Evolutionary conservation across 2,113 vertebrate genomes (phyloP).

Genomic region (Hucho hucho): DNA sequence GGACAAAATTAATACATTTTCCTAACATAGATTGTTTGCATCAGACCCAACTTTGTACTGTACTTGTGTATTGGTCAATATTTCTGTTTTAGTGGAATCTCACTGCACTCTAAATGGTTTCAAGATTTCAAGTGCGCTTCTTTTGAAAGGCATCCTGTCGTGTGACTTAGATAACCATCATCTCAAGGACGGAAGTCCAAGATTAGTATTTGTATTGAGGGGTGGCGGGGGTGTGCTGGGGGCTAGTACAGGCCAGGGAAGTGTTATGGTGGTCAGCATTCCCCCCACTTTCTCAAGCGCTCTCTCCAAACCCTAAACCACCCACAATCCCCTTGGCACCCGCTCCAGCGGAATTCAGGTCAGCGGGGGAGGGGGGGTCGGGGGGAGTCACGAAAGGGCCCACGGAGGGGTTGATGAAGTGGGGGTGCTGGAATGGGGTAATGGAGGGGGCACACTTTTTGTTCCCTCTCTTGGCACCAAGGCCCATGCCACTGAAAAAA

Average conservation of each 20-base stretch:
- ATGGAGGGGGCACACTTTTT: constrained; percentile 27
- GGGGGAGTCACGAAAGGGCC: constrained; percentile 56
- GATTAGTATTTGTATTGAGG: neutral
- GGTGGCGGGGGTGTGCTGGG: neutral
- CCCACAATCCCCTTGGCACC: constrained; percentile 59
- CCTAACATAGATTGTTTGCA: neutral
- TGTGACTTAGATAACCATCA: too few relatives aligned
- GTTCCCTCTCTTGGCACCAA: constrained; percentile 43
- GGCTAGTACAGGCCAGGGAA: too few relatives aligned
- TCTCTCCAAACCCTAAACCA: constrained; percentile 38
- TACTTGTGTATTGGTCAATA: neutral
- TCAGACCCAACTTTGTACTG: neutral
- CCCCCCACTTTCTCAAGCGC: constrained; percentile 6
- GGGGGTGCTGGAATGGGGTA: constrained; percentile 12
- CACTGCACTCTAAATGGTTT: neutral
- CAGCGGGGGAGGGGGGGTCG: constrained; percentile 56
- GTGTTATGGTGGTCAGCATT: constrained; percentile 32
- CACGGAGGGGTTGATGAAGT: constrained; percentile 47
- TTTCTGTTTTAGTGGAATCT: neutral
- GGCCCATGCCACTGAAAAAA: constrained; percentile 52
- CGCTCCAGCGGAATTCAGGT: constrained; percentile 63
- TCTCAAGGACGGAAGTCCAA: neutral
- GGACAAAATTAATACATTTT: neutral
- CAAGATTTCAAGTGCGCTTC: neutral
- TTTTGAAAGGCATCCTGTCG: too few relatives aligned